These are phyloP conservation scores for Drosophila atroscutellata DNA, from an alignment of 2,888 invertebrate genomes.

Conservation along the genomic window DNA sequence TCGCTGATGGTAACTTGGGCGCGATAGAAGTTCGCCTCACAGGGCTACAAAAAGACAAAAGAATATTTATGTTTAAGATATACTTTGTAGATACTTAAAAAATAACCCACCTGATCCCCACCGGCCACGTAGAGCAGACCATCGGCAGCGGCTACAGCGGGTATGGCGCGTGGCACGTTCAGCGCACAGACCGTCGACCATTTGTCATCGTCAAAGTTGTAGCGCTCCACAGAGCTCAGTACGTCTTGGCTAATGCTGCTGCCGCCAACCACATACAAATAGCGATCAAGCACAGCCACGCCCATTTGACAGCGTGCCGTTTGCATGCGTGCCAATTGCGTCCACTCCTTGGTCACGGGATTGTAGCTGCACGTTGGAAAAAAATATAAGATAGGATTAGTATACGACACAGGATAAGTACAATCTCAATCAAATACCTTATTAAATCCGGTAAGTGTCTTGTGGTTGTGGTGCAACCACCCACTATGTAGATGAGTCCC, in stretches of 20 bases:
- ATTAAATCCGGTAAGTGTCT: slow-evolving; percentile 92
- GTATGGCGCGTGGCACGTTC: slow-evolving; percentile 91
- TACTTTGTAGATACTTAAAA: not conserved
- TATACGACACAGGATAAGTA: not conserved
- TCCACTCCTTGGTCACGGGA: slow-evolving; percentile 93
- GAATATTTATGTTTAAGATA: not conserved
- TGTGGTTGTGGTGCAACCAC: slow-evolving; percentile 93
- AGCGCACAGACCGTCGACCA: slow-evolving; percentile 92
- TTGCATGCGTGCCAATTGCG: slow-evolving; percentile 90
- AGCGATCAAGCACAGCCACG: slow-evolving; percentile 92
- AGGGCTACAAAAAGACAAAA: slow-evolving; percentile 85
- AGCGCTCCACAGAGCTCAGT: slow-evolving; percentile 91
- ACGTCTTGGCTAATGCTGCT: slow-evolving; percentile 93
- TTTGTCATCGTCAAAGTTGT: slow-evolving; percentile 85
- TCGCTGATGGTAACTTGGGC: slow-evolving; percentile 93
- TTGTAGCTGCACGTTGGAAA: slow-evolving; percentile 87
- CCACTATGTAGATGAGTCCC: slow-evolving; percentile 92
- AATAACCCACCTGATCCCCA: slow-evolving; percentile 88
- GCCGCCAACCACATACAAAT: slow-evolving; percentile 95
- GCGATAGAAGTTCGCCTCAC: slow-evolving; percentile 92
- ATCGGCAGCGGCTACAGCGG: slow-evolving; percentile 93
- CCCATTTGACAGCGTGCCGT: slow-evolving; percentile 95
- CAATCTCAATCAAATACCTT: slow-evolving; percentile 65
- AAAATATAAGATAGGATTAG: not conserved
- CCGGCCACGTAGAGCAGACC: slow-evolving; percentile 93